A percentile compares a stretch with the other conserved stretches of the same genome.
Conservation (phyloP, 1,140 invertebrate genomes). For the Euborellia annulipes region DNA sequence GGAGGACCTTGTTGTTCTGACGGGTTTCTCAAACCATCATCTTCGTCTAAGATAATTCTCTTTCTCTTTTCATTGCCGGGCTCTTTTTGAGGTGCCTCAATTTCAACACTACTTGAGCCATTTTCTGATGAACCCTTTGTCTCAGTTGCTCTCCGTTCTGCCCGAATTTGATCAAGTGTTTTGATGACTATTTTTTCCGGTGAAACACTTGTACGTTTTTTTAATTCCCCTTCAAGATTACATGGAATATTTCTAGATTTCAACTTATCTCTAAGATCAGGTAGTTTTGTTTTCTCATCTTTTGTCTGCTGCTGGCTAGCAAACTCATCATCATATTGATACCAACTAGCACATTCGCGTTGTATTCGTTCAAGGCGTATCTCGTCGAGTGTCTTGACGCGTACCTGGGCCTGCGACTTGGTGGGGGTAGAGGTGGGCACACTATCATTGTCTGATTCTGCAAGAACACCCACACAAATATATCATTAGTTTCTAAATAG, state of each 20-base stretch:
- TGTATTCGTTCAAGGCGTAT: slow-evolving; percentile 48
- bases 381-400: slow-evolving; percentile 46
- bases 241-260: background rate
- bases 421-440: slow-evolving; percentile 37
- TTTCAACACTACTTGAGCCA: slow-evolving; percentile 4
- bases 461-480: slow-evolving; percentile 35
- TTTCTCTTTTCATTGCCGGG: background rate
- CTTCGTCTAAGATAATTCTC: background rate
- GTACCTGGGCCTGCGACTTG: slow-evolving; percentile 28
- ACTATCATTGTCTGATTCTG: slow-evolving; percentile 55
- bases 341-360: slow-evolving; percentile 46
- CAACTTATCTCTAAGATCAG: background rate
- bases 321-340: slow-evolving; percentile 31
- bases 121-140: slow-evolving; percentile 3
- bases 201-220: background rate
- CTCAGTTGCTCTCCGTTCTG: slow-evolving; percentile 1
- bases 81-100: background rate
- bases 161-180: slow-evolving; percentile 5
- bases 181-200: slow-evolving; percentile 3
- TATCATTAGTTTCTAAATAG: slow-evolving; percentile 13
- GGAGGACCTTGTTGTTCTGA: background rate
- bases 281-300: background rate
- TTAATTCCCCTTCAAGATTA: too few species aligned
- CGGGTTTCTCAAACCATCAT: background rate
- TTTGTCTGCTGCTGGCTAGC: background rate